Evolutionary conservation across 2,888 invertebrate species (phyloP).

Genomic region (Conus canariensis): DNA sequence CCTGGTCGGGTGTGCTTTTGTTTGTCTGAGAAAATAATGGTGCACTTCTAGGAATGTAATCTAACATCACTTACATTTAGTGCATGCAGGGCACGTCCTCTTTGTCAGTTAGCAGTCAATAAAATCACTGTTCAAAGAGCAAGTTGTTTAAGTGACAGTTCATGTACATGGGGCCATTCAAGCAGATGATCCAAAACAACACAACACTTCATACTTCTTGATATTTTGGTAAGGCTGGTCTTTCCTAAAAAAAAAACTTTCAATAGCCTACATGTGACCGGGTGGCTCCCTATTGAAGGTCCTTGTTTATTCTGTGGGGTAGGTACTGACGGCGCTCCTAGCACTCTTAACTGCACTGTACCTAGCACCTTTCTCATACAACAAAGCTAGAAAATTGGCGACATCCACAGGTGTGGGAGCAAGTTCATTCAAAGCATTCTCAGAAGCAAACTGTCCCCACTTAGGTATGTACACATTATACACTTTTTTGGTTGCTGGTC

Average conservation of each 20-base stretch:
- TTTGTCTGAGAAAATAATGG: constrained; percentile 42
- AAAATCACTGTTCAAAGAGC: constrained; percentile 7
- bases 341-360: constrained; percentile 36
- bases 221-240: constrained; percentile 34
- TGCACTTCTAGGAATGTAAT: constrained; percentile 29
- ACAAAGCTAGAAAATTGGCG: neutral
- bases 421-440: neutral
- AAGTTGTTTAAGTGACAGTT: neutral
- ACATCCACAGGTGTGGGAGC: neutral
- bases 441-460: neutral
- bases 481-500: neutral
- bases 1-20: constrained; percentile 32
- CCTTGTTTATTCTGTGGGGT: neutral
- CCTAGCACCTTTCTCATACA: neutral
- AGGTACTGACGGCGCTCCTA: constrained; percentile 19
- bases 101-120: constrained; percentile 38
- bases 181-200: constrained; percentile 13
- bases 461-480: neutral
- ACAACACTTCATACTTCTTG: constrained; percentile 27
- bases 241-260: constrained; percentile 43
- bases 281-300: constrained; percentile 39
- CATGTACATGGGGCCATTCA: neutral
- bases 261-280: constrained; percentile 38
- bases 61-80: constrained; percentile 41
- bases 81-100: constrained; percentile 38